Evolutionary conservation across 2,113 vertebrate genomes (phyloP), one percentile per base, ranked within the genome.

Genomic region (Clarias gariepinus): DNA sequence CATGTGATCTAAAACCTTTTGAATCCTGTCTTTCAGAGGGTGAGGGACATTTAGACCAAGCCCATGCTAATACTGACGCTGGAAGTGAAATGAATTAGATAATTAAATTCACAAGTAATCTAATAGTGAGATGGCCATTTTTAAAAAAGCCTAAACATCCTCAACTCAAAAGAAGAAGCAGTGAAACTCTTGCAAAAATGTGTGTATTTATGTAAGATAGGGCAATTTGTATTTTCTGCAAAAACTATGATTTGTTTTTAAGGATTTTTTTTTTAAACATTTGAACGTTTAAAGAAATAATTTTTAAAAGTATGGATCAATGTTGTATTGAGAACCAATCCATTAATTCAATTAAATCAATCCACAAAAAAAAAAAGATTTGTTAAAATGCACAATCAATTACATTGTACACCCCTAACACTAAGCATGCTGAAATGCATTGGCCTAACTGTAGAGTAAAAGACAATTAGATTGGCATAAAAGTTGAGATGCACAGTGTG

Each of bases 401-500:
- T 7, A 47, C 7, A 47, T 47, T 47, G 7, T 47, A 47, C 47
- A 47, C 47, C 6, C 7, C 6, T 47, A 47, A 47, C 47, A 47
- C 28, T 33, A 15, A 33, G 28, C 66, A 33, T 69, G 66, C 2
- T 19, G 7, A 69, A 69, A 66, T 66, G 64, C 25, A 66, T 66
- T 28, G 28, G n/a, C n/a, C n/a, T 19, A 36, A 2, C 16, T 16
- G 4, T 68, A 15, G 13, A 30, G 28, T 68, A 33, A 30, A 68
- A 68, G 1, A 7, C 71, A 82, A 33, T 41, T 81, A 19, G 30
- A 61, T 82, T 63, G 69, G 28, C 47, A 30, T 30, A 28, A 41
- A 83, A 1, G 63, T 68, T 88, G 82, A 88, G 89, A 81, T 4
- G 63, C 57, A 71, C 13, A 0, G 16, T 81, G 71, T 82, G 89